Evolutionary conservation across 1,140 invertebrate species (phyloP), one percentile per base, ranked within the genome.

Genomic region (Sycophila sp.): DNA sequence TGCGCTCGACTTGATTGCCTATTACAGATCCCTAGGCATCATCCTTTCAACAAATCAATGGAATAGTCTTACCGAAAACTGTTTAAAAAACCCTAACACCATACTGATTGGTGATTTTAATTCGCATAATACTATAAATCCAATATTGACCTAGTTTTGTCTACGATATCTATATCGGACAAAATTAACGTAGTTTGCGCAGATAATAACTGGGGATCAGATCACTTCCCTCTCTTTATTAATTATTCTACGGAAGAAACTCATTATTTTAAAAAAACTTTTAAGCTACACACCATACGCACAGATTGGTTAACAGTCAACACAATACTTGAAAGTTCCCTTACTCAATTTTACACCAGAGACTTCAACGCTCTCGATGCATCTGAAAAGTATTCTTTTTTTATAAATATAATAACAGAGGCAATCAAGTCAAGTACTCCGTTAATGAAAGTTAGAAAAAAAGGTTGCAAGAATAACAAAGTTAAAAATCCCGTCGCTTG

Each of bases 101-200:
- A 56, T 58, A 47, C 26, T 72, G n/a, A n/a, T 47, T 36, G 26
- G 13, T 15, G 58, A 66, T 60, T 59, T 53, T 62, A 71, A 58
- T 42, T 65, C 55, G 3, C 32, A 58, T 17, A 58, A 58, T 36
- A 36, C 55, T 58, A n/a, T n/a, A n/a, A n/a, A n/a, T n/a, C n/a
- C n/a, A n/a, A n/a, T n/a, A n/a, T n/a, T n/a, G n/a, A n/a, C n/a
- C n/a, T n/a, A n/a, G n/a, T n/a, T n/a, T n/a, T n/a, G n/a, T n/a
- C n/a, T n/a, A n/a, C n/a, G n/a, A n/a, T n/a, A n/a, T n/a, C n/a
- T n/a, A n/a, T n/a, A n/a, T n/a, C n/a, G n/a, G n/a, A 49, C 24
- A 24, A 26, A 49, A 49, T 49, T 4, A 49, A 26, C 8, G 15
- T 42, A 42, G 38, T 42, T 15, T 38, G 36, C 6, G 36, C 36